Evolutionary conservation across 2,113 vertebrate species (phyloP).

Genomic region (Macrotus californicus): DNA sequence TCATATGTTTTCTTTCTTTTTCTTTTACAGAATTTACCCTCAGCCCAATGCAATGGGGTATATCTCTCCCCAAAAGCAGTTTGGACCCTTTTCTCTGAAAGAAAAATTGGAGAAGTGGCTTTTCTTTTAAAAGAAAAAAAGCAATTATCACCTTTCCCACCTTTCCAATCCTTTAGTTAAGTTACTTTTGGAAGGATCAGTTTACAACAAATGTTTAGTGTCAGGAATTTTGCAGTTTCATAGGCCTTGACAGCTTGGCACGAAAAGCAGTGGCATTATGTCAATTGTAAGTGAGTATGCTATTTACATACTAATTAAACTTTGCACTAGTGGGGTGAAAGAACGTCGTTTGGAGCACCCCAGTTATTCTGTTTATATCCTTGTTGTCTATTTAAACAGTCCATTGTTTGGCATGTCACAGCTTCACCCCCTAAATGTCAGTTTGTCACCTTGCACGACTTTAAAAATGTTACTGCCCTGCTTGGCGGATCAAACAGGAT

Average conservation of each 20-base stretch:
- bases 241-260: conserved; percentile 72
- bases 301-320: conserved; percentile 79
- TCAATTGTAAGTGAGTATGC: conserved; percentile 70
- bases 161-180: conserved; percentile 65
- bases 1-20: background rate
- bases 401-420: conserved; percentile 55
- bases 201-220: conserved; percentile 74
- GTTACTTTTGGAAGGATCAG: conserved; percentile 73
- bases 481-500: background rate
- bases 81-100: background rate
- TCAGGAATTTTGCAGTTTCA: conserved; percentile 72
- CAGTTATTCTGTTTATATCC: conserved; percentile 60
- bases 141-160: conserved; percentile 55
- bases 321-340: conserved; percentile 67
- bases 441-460: conserved; percentile 22
- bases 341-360: conserved; percentile 62
- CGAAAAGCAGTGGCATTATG: conserved; percentile 68
- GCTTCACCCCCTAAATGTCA: conserved; percentile 35
- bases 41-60: background rate
- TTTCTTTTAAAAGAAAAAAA: background rate
- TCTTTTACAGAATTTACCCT: conserved; percentile 21
- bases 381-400: conserved; percentile 64
- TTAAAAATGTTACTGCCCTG: conserved; percentile 1
- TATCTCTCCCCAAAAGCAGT: background rate
- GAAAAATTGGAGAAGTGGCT: conserved; percentile 30